Percentiles rank a stretch among this genome's conserved stretches.
Conservation (phyloP, 1,140 invertebrate genomes). For the Zaprionus taronus region DNA sequence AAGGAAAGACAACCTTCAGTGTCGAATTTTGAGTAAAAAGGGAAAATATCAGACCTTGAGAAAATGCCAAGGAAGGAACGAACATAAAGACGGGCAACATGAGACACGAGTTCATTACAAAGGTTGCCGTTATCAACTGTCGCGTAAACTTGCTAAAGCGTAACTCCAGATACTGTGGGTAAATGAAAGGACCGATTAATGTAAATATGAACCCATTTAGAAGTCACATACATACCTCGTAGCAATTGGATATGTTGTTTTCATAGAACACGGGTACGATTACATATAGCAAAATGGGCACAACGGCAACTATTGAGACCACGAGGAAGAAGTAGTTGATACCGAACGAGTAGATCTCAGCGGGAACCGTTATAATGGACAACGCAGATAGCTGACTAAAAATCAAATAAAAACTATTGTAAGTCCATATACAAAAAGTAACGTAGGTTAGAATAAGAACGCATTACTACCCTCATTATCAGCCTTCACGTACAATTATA, state of each 20-base stretch:
- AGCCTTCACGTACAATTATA: no score
- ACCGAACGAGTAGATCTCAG: conserved; percentile 92
- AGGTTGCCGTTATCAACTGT: conserved; percentile 87
- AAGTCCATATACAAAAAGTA: no score
- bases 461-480: no score
- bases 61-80: conserved; percentile 91
- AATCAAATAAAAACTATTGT: no score
- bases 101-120: conserved; percentile 85
- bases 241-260: conserved; percentile 92
- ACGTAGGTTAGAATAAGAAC: no score
- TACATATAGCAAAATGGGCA: conserved; percentile 88
- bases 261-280: conserved; percentile 94
- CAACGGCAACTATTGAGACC: conserved; percentile 87
- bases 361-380: conserved; percentile 91
- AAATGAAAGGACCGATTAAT: not conserved
- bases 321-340: conserved; percentile 88
- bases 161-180: conserved; percentile 88
- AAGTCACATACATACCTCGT: conserved; percentile 88
- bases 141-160: conserved; percentile 88
- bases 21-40: not conserved
- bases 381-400: conserved; percentile 93
- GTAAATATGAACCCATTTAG: not conserved
- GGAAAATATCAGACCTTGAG: conserved; percentile 86
- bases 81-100: conserved; percentile 78
- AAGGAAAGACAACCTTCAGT: not conserved